Evolutionary conservation across 1,140 invertebrate genomes (phyloP).

Genomic region (Eurosta solidaginis): DNA sequence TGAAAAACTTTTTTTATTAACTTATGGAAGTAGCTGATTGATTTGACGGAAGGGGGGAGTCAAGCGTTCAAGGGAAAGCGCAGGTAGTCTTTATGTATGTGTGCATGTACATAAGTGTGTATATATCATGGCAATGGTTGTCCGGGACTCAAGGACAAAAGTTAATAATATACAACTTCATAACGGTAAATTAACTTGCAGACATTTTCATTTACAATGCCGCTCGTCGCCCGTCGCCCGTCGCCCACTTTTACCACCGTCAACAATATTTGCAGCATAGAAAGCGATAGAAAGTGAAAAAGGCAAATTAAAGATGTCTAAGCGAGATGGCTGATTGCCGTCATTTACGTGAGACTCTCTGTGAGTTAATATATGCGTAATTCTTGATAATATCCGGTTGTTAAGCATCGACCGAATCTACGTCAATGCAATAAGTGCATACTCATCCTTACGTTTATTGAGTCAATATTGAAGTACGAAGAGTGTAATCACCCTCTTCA

Average conservation of each 20-base stretch:
- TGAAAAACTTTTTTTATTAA: conserved; percentile 4
- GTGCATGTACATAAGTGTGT: background rate
- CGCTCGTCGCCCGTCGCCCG: background rate
- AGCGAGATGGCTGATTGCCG: background rate
- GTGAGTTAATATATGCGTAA: conserved; percentile 35
- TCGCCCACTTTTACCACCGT: background rate
- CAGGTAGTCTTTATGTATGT: background rate
- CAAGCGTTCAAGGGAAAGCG: background rate
- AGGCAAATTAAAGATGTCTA: background rate
- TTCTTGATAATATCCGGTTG: conserved; percentile 33
- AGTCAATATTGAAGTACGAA: background rate
- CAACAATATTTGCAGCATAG: background rate
- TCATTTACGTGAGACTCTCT: background rate
- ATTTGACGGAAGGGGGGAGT: background rate
- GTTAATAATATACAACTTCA: conserved; percentile 36
- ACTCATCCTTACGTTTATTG: background rate
- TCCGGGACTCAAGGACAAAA: conserved; percentile 28
- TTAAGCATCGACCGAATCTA: conserved; percentile 9
- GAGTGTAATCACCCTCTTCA: background rate
- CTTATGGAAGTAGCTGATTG: conserved; percentile 7
- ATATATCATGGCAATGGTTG: background rate
- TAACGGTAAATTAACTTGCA: conserved; percentile 37
- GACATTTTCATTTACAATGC: conserved; percentile 30
- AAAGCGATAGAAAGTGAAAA: background rate
- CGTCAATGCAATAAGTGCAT: background rate